Evolutionary conservation across 2,888 invertebrate genomes (phyloP), one percentile per base, ranked within the genome.

Genomic region (Trachelus iudaicus): DNA sequence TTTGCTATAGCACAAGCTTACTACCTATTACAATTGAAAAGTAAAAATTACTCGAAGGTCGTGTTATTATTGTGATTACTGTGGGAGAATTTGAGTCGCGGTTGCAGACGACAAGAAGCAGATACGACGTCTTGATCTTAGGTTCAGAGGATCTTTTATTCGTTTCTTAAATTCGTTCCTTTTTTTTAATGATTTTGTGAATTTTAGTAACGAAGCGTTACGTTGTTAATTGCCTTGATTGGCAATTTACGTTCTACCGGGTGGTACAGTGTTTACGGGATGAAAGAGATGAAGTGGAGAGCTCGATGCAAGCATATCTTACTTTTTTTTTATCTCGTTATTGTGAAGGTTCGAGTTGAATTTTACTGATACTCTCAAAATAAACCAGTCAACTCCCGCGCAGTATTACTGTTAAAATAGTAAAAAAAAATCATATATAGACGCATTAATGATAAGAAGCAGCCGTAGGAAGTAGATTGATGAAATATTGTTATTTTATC

Each of bases 391-490:
- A 34, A 35, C 30, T 74, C 34, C 34, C 30, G 74, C n/a, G 30
- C 74, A 34, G 15, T 34, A 34, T 23, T 74, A 37, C 74, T 74
- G 34, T 74, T 74, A 37, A 74, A 74, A 34, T 34, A 74, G 34
- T 34, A 74, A 71, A 12, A 35, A 73, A 73, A 74, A 34, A 35
- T 34, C 12, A 74, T 35, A 74, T 6, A 33, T 71, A 30, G 34
- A 34, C 71, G 71, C 71, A 71, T 71, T 71, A 71, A 71, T 71
- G 71, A 71, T 71, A 30, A 74, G 12, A 74, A 74, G 74, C 74
- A 34, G 37, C 30, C 74, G 35, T 35, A 71, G 71, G 4, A 34
- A 23, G 71, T 74, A 71, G 71, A 71, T 71, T 33, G 34, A 71
- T 34, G 71, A 71, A 31, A 71, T 1, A 71, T 71, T 31, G 71